These are phyloP conservation scores for Rhimphoctona megacephalus DNA, from an alignment of 2,888 invertebrate genomes.

Conservation along the genomic window DNA sequence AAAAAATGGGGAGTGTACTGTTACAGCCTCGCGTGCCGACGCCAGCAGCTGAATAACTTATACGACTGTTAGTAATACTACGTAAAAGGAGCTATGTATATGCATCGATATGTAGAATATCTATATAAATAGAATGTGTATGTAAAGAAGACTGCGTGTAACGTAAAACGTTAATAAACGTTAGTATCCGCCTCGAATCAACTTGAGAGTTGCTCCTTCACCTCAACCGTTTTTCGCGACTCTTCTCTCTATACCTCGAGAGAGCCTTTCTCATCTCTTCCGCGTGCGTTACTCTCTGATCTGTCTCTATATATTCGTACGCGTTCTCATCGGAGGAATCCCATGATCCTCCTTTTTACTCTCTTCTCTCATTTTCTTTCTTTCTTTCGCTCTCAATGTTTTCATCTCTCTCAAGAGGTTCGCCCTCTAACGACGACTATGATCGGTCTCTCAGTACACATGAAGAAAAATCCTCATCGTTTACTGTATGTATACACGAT, in stretches of 20 bases:
- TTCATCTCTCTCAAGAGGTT: constrained; percentile 35
- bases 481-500: constrained; percentile 33
- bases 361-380: constrained; percentile 4
- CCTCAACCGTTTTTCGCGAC: constrained; percentile 55
- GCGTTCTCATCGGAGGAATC: constrained; percentile 62
- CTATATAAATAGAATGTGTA: constrained; percentile 9
- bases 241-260: constrained; percentile 11
- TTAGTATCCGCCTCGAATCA: constrained; percentile 66
- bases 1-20: constrained; percentile 69
- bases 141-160: constrained; percentile 45
- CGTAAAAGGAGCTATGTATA: constrained; percentile 26
- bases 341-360: neutral
- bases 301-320: constrained; percentile 67
- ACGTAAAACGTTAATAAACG: constrained; percentile 69
- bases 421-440: constrained; percentile 41
- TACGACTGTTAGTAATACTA: constrained; percentile 46
- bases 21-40: constrained; percentile 68
- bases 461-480: constrained; percentile 26
- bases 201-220: constrained; percentile 58
- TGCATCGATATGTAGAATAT: constrained; percentile 23
- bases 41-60: constrained; percentile 62
- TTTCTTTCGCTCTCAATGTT: constrained; percentile 21
- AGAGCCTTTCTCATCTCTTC: constrained; percentile 38
- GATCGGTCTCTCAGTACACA: constrained; percentile 31
- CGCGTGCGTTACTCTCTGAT: constrained; percentile 68